These are phyloP conservation scores for Neoarius graeffei DNA, from an alignment of 2,113 vertebrate genomes.

Conservation along the genomic window DNA sequence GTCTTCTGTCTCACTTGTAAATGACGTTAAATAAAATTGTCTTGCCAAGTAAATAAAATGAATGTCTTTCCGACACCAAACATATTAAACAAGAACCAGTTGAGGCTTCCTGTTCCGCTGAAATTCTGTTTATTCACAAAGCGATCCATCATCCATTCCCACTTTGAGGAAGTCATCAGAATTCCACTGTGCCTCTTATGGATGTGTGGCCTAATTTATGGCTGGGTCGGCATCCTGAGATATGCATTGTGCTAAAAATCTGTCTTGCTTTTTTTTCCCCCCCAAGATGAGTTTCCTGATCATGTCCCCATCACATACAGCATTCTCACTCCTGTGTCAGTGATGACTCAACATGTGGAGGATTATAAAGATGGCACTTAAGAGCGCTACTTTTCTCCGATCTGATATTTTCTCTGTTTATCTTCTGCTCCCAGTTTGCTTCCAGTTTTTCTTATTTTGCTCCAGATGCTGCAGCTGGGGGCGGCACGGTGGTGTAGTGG, in stretches of 20 bases:
- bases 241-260: not conserved
- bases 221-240: not conserved
- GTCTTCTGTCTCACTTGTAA: not conserved
- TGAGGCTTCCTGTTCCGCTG: not conserved
- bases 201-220: constrained; percentile 36
- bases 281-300: not conserved
- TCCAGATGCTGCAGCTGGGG: constrained; percentile 1
- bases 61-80: not conserved
- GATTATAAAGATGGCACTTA: not conserved
- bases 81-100: not conserved
- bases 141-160: not conserved
- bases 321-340: not conserved
- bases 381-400: not conserved
- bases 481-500: too few relatives aligned
- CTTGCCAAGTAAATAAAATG: not conserved
- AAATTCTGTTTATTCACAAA: constrained; percentile 8
- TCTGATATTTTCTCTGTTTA: not conserved
- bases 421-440: not conserved
- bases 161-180: constrained; percentile 9
- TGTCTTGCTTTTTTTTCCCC: not conserved
- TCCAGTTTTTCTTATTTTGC: not conserved
- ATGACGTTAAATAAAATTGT: not conserved
- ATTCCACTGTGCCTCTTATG: constrained; percentile 14
- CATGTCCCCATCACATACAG: constrained; percentile 5
- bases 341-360: not conserved